Conservation (phyloP, 2,797 vertebrate species). For the Neopelma chrysocephalum region DNA sequence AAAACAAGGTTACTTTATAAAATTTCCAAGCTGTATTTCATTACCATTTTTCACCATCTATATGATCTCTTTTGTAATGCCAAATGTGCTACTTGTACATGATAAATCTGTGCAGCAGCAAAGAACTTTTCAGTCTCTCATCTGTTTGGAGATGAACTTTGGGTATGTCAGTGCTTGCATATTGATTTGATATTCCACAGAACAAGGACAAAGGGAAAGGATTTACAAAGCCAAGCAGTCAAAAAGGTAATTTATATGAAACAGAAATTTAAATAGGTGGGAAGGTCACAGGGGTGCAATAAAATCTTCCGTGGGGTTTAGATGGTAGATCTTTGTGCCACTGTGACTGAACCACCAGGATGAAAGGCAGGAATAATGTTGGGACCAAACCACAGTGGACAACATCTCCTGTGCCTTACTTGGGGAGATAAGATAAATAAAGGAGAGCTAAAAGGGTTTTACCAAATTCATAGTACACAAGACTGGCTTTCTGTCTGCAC, state of each 20-base stretch:
- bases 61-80: not conserved
- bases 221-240: not conserved
- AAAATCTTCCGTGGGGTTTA: not conserved
- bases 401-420: not conserved
- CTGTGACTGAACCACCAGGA: not conserved
- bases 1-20: not conserved
- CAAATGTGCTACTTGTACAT: not conserved
- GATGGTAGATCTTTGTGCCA: not conserved
- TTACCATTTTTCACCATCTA: not conserved
- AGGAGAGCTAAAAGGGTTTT: not conserved
- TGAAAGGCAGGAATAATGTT: not conserved
- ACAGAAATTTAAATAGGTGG: not conserved
- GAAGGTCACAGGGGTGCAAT: rapidly evolving
- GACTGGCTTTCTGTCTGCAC: not conserved
- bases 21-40: not conserved
- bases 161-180: not conserved
- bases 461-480: not conserved
- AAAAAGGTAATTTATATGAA: not conserved
- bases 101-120: not conserved
- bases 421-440: not conserved
- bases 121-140: not conserved
- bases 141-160: not conserved
- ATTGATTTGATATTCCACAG: not conserved
- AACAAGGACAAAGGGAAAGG: not conserved
- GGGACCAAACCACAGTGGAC: not conserved